phyloP scores from a whole-genome alignment of 2,888 invertebrate species.

The Andricus curvator region DNA sequence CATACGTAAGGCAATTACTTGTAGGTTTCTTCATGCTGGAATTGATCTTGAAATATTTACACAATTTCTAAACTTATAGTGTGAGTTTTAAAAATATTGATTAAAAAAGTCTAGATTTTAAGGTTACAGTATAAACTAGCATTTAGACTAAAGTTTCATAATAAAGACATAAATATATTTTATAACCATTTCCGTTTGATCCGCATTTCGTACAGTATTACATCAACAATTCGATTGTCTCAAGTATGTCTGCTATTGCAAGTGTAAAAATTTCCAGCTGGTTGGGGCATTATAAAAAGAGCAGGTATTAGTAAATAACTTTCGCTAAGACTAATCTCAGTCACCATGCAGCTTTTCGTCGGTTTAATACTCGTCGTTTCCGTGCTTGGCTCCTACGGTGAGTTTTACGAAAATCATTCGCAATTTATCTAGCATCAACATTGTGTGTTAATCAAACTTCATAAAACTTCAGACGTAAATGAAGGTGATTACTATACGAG shows the following conservation, averaged over 20 bases:
- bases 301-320: constrained; percentile 14
- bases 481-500: no score
- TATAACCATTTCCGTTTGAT: neutral
- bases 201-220: neutral
- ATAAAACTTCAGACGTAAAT: no score
- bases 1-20: no score
- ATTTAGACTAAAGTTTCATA: neutral
- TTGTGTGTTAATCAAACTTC: no score
- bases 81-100: neutral
- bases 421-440: no score
- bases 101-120: neutral
- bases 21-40: no score
- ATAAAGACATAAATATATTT: neutral
- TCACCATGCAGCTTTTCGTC: constrained; percentile 12
- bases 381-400: neutral
- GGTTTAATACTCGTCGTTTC: neutral
- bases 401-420: neutral
- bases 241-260: constrained; percentile 4
- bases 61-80: no score
- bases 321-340: constrained; percentile 5
- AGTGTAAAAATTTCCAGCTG: constrained; percentile 3
- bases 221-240: constrained; percentile 14
- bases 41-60: no score
- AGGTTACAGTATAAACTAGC: neutral
- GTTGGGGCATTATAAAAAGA: constrained; percentile 1